Percentiles rank a stretch among this genome's conserved stretches.
phyloP scores from a whole-genome alignment of 2,113 vertebrate genomes.

The Pardalotus punctatus region DNA sequence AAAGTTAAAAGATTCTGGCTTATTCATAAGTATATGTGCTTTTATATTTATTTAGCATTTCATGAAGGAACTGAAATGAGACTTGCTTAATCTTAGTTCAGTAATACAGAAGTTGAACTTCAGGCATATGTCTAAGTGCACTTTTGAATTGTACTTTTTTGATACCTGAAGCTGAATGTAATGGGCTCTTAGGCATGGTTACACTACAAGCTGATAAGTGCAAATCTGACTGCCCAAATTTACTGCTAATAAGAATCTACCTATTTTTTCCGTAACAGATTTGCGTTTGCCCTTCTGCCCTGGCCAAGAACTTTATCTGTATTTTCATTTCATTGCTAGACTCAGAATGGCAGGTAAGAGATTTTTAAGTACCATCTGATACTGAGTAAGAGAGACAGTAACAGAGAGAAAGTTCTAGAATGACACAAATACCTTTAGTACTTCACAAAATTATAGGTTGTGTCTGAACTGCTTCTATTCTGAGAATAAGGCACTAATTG shows the following conservation, averaged over 20 bases:
- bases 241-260: background rate
- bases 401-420: background rate
- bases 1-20: background rate
- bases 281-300: background rate
- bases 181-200: background rate
- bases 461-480: background rate
- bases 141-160: background rate
- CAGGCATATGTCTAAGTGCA: background rate
- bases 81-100: background rate
- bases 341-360: background rate
- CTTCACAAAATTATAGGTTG: background rate
- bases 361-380: background rate
- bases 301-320: background rate
- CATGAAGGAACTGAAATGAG: background rate
- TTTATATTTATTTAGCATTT: background rate
- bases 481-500: background rate
- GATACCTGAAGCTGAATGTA: background rate
- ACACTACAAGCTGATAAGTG: background rate
- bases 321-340: background rate
- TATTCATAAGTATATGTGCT: background rate
- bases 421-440: background rate
- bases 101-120: background rate
- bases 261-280: background rate
- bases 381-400: background rate
- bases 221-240: background rate